A percentile compares a stretch with the other conserved stretches of the same genome.
Evolutionary conservation across 2,113 vertebrate species (phyloP).

Genomic region (Aplodontia rufa): DNA sequence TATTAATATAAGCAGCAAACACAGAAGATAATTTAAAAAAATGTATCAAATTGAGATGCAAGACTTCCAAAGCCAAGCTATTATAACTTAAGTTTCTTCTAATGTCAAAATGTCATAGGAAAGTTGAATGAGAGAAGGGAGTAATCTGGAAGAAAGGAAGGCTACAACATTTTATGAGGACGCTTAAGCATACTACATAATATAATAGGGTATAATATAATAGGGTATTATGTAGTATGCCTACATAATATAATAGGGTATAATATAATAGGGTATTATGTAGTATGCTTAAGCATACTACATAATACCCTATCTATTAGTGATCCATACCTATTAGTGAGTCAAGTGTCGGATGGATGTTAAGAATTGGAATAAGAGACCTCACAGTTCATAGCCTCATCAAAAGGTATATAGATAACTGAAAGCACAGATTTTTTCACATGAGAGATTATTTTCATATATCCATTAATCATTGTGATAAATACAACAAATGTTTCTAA

Average conservation of each 20-base stretch:
- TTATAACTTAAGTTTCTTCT: neutral
- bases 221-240: no score
- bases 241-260: no score
- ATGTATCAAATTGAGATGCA: neutral
- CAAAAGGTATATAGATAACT: fast-evolving
- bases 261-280: no score
- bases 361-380: neutral
- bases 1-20: neutral
- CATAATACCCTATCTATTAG: no score
- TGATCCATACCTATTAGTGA: no score
- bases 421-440: neutral
- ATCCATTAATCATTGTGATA: neutral
- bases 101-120: neutral
- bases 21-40: neutral
- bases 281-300: neutral
- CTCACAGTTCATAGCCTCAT: neutral
- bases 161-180: neutral
- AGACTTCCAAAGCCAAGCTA: neutral
- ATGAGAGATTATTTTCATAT: neutral
- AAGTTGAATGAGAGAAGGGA: neutral
- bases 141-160: neutral
- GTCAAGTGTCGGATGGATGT: neutral
- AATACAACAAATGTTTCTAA: neutral
- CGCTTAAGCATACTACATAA: fast-evolving
- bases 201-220: no score